Evolutionary conservation across 2,113 vertebrate species (phyloP), one percentile per base, ranked within the genome.

Genomic region (Pedetes capensis): DNA sequence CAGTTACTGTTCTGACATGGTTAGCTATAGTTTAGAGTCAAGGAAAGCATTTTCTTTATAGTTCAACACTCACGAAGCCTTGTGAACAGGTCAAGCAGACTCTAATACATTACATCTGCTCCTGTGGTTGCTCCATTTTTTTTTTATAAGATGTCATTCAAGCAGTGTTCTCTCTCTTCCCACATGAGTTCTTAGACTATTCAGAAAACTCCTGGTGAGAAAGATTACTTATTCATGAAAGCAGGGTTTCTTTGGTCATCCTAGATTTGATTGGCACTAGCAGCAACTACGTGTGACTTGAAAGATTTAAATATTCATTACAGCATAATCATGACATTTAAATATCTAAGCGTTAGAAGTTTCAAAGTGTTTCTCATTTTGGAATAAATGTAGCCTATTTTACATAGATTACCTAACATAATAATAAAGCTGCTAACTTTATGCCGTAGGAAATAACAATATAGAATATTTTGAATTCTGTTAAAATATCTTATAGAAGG

Each of bases 281-380:
- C 84, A 94, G 59, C 75, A 96, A 96, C 83, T 94, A 76, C 80
- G 74, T 86, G 72, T 97, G 93, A 93, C 80, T 96, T 64, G 72
- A 96, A 96, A 84, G 74, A 92, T 95, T 96, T 97, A 97, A 95
- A 97, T 95, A 96, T 96, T 97, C 94, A 97, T 89, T 87, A 96
- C 1, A 93, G 79, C 87, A 93, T 96, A 94, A 96, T 71, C 72
- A 96, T 47, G 37, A 8, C 39, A 96, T 96, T 98, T 96, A 97
- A 95, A 93, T 94, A 92, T 83, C 93, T 96, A 91, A 93, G 74
- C 89, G 64, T 80, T 82, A 93, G 83, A 89, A 75, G 29, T 93
- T 87, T 96, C 75, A 94, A 82, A 95, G 83, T 83, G 90, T 79
- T 95, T 96, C 78, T 91, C 83, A 82, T 87, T 95, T 89, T 92